Conservation (phyloP, 2,888 invertebrate genomes). For the Sarcophaga variegata region DNA sequence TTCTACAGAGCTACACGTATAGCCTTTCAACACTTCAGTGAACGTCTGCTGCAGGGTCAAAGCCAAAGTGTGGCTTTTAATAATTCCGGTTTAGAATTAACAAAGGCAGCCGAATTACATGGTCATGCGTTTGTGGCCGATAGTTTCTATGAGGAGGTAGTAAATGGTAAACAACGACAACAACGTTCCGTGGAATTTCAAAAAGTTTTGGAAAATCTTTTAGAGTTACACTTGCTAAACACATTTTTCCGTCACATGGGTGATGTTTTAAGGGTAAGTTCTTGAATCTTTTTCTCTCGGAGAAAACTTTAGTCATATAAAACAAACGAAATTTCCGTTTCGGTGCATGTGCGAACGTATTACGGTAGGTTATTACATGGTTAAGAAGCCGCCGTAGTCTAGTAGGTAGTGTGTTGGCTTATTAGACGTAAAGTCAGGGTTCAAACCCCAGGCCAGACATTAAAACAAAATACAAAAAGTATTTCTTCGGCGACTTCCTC, state of each 20-base stretch:
- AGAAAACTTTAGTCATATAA: neutral
- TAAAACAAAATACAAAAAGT: no score
- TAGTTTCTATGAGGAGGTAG: constrained; percentile 85
- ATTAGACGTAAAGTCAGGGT: no score
- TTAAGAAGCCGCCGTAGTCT: no score
- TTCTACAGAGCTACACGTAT: constrained; percentile 85
- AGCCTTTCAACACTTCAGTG: constrained; percentile 86
- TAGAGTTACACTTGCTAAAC: constrained; percentile 89
- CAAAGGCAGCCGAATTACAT: constrained; percentile 92
- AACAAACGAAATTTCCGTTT: neutral
- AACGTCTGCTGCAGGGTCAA: constrained; percentile 84
- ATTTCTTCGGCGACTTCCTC: no score
- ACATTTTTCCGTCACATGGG: constrained; percentile 88
- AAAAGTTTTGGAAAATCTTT: constrained; percentile 85
- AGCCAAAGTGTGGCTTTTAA: constrained; percentile 92
- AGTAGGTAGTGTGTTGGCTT: no score
- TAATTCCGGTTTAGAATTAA: constrained; percentile 89
- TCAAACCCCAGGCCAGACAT: no score
- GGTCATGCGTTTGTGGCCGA: constrained; percentile 89
- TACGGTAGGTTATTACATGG: no score
- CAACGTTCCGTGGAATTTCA: constrained; percentile 84
- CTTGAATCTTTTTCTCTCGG: neutral
- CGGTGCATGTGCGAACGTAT: no score
- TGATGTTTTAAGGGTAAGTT: constrained; percentile 88
- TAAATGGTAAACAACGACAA: constrained; percentile 82